Conservation (phyloP, 2,113 vertebrate genomes). For the Lepus europaeus region DNA sequence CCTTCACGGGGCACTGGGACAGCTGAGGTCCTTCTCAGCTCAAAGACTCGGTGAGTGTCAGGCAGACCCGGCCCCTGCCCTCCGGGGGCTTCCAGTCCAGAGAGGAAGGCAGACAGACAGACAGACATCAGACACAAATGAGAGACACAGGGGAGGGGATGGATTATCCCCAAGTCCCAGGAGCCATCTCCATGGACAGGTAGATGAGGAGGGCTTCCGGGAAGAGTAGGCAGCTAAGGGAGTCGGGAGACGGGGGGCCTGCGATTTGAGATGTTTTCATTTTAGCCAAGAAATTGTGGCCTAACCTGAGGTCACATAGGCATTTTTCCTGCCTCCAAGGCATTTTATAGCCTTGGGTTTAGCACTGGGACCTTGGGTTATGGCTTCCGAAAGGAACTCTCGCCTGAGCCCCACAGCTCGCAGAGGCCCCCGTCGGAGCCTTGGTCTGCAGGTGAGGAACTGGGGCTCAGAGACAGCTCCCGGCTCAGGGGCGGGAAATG, state of each 20-base stretch:
- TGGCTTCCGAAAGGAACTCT: not conserved
- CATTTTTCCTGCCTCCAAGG: not conserved
- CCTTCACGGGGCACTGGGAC: fast-evolving
- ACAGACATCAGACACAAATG: not conserved
- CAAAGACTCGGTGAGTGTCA: not conserved
- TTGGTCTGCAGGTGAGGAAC: not conserved
- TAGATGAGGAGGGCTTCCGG: no score
- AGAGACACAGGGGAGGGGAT: no score
- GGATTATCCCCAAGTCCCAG: no score
- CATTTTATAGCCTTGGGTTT: not conserved
- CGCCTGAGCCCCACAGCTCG: no score
- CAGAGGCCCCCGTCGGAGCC: not conserved
- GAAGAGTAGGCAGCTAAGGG: no score
- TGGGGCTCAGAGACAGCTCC: not conserved
- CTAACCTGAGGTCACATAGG: not conserved
- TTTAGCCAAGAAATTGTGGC: not conserved
- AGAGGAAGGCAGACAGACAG: not conserved
- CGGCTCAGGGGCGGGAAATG: not conserved
- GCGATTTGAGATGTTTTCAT: not conserved
- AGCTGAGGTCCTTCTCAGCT: no score
- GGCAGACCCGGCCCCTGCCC: not conserved
- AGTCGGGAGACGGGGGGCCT: no score
- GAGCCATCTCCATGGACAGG: no score
- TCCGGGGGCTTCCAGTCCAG: not conserved
- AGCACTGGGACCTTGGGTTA: not conserved